Percentiles rank a stretch among this genome's conserved stretches.
phyloP scores from a whole-genome alignment of 2,113 vertebrate species.

The Pygoscelis adeliae region DNA sequence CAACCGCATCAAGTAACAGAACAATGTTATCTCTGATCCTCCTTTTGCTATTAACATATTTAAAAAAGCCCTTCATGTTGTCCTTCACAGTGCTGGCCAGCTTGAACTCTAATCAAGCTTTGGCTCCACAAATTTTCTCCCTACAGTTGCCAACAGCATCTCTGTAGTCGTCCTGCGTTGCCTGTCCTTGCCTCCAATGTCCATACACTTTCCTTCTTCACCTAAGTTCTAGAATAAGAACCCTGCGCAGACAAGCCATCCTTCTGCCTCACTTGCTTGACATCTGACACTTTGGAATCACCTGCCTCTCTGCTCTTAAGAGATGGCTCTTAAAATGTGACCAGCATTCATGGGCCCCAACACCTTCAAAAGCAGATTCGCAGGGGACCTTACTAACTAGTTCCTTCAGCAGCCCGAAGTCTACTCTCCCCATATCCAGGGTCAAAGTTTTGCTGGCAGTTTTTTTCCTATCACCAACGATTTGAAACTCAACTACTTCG shows the following conservation, averaged over 20 bases:
- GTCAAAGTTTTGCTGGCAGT: background rate
- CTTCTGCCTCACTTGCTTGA: background rate
- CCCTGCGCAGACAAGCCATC: background rate
- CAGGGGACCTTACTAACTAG: background rate
- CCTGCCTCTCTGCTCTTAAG: background rate
- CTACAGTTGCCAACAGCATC: background rate
- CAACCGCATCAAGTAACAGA: background rate
- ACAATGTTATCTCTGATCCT: background rate
- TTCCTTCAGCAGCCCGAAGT: background rate
- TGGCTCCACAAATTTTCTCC: background rate
- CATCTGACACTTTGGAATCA: background rate
- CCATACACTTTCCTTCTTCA: background rate
- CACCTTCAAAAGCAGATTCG: background rate
- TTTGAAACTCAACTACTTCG: background rate
- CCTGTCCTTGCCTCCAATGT: background rate
- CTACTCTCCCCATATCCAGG: background rate
- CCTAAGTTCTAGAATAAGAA: background rate
- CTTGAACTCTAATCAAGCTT: background rate
- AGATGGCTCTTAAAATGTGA: background rate
- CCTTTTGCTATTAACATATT: background rate
- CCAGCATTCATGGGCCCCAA: background rate
- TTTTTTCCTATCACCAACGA: background rate
- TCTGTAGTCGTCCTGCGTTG: background rate
- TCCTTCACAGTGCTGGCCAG: background rate
- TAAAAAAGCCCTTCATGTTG: background rate